A percentile compares a stretch with the other conserved stretches of the same genome.
phyloP scores from a whole-genome alignment of 37 sponge, comb jelly and placozoan species.

The Halisarca cf. caerulea region DNA sequence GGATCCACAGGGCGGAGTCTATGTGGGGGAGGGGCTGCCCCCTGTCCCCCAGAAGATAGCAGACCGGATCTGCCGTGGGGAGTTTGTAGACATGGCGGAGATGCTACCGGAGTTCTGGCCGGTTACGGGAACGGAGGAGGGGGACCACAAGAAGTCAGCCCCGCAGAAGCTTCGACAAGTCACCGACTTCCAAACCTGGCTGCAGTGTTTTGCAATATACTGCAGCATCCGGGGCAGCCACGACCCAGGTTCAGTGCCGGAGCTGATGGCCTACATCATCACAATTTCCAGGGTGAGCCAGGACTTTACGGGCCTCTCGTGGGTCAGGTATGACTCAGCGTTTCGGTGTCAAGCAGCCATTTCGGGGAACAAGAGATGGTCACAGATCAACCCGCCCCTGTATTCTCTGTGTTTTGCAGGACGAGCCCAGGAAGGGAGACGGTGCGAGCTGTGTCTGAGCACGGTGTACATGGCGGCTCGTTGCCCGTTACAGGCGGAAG shows the following conservation, averaged over 20 bases:
- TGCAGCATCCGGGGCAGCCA: not conserved
- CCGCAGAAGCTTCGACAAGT: not conserved
- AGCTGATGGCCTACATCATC: not conserved
- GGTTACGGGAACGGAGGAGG: not conserved
- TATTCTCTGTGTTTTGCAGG: slow-evolving; percentile 35
- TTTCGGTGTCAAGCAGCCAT: not conserved
- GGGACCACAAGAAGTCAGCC: not conserved
- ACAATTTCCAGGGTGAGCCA: not conserved
- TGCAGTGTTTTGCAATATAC: slow-evolving; percentile 1
- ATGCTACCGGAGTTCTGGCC: slow-evolving; percentile 6
- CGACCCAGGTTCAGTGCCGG: not conserved
- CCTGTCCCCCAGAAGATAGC: not conserved
- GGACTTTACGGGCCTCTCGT: not conserved
- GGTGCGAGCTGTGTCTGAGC: slow-evolving; percentile 30
- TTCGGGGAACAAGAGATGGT: not conserved
- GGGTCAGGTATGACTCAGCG: slow-evolving; percentile 38
- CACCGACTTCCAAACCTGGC: not conserved
- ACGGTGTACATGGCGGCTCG: not conserved
- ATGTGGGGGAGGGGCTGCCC: slow-evolving; percentile 13
- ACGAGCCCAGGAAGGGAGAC: not conserved
- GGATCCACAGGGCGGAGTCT: no score
- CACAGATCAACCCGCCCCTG: slow-evolving; percentile 8
- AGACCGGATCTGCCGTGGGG: not conserved
- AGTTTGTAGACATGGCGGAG: slow-evolving; percentile 18
- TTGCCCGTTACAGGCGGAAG: no score